These are phyloP conservation scores for Bos javanicus DNA, from an alignment of 2,113 vertebrate genomes.

Conservation along the genomic window DNA sequence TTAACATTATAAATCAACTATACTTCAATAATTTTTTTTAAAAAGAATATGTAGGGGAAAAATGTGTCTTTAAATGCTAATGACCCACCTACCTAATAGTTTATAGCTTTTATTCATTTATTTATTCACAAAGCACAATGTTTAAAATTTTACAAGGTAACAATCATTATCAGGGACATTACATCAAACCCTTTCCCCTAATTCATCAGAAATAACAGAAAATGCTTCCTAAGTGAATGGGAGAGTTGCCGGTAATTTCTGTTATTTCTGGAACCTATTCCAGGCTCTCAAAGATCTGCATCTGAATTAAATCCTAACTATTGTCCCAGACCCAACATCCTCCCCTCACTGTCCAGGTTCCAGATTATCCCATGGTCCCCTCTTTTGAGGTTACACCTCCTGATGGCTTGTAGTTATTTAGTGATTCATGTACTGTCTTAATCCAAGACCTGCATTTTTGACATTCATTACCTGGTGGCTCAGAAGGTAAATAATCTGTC, in stretches of 20 bases:
- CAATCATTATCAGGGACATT: not conserved
- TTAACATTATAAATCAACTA: not conserved
- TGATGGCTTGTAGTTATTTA: not conserved
- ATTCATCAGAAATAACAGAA: not conserved
- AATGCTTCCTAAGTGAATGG: not conserved
- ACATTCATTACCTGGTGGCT: not conserved
- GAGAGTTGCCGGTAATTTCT: not conserved
- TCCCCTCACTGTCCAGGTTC: not conserved
- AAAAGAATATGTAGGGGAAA: not conserved
- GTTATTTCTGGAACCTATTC: not conserved
- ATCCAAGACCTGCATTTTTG: not conserved
- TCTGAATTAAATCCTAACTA: not conserved
- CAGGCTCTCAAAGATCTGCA: not conserved
- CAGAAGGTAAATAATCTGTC: not conserved
- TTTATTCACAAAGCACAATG: not conserved
- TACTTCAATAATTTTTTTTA: not conserved
- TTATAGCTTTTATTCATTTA: not conserved
- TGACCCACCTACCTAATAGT: not conserved
- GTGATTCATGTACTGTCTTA: not conserved
- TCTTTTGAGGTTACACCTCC: not conserved
- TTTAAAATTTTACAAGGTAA: not conserved
- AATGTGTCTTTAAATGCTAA: not conserved
- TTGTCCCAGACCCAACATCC: not conserved
- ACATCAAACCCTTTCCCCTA: not conserved
- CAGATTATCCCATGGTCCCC: not conserved